phyloP scores from a whole-genome alignment of 1,140 invertebrate species.

The Metaphire vulgaris region DNA sequence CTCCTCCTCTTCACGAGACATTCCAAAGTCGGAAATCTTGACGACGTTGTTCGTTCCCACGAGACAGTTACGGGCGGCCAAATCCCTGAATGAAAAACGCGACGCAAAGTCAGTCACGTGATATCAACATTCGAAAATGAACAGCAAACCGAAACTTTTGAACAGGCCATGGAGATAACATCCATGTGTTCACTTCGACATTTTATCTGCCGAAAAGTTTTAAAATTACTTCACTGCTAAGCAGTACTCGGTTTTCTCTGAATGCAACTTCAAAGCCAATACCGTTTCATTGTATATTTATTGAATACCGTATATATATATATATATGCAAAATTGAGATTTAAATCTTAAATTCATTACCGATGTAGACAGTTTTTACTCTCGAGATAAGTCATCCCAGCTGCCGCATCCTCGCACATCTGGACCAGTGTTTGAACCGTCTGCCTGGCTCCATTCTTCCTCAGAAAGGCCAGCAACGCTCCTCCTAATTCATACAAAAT shows the following conservation, averaged over 20 bases:
- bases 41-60: conserved; percentile 72
- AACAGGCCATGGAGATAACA: too few relatives aligned
- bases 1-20: conserved; percentile 94
- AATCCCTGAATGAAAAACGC: conserved; percentile 59
- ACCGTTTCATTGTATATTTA: too few relatives aligned
- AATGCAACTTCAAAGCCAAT: too few relatives aligned
- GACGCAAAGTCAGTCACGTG: not conserved
- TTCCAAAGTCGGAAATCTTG: conserved; percentile 96
- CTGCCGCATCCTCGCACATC: conserved; percentile 89
- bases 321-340: too few relatives aligned
- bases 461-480: conserved; percentile 76
- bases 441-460: conserved; percentile 62
- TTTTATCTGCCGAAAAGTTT: too few relatives aligned
- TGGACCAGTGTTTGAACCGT: conserved; percentile 65
- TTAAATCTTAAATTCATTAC: conserved; percentile 36
- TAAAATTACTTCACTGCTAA: too few relatives aligned
- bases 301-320: too few relatives aligned
- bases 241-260: too few relatives aligned
- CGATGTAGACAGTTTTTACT: conserved; percentile 91
- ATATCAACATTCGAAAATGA: conserved; percentile 12
- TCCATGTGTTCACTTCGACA: too few relatives aligned
- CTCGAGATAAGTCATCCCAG: conserved; percentile 92
- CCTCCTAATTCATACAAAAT: too few relatives aligned
- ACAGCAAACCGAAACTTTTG: too few relatives aligned
- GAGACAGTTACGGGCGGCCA: conserved; percentile 90